A percentile compares a stretch with the other conserved stretches of the same genome.
phyloP scores from a whole-genome alignment of 2,888 invertebrate species.

The Melieria picta region DNA sequence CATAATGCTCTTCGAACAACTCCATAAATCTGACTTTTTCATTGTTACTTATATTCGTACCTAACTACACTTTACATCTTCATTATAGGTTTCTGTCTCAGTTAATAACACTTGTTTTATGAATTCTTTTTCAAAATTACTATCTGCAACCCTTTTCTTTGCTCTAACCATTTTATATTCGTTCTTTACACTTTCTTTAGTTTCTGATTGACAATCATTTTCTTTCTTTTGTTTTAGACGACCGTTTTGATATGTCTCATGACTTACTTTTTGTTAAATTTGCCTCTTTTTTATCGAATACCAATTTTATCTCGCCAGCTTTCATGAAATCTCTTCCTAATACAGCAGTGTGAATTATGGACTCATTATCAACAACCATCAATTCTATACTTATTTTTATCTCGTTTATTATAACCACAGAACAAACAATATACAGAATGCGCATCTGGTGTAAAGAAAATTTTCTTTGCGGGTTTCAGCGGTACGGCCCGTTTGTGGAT shows the following conservation, averaged over 20 bases:
- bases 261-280: neutral
- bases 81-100: neutral
- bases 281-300: neutral
- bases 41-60: neutral
- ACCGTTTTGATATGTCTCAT: neutral
- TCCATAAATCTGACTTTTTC: neutral
- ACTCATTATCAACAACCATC: neutral
- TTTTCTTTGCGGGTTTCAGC: too few relatives aligned
- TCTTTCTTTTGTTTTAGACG: neutral
- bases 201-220: neutral
- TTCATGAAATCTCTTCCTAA: neutral
- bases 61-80: neutral
- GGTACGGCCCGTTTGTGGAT: too few relatives aligned
- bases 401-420: too few relatives aligned
- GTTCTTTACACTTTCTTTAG: neutral
- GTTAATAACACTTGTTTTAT: neutral
- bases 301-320: neutral
- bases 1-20: neutral
- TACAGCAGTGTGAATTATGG: neutral
- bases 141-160: neutral
- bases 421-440: too few relatives aligned
- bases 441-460: too few relatives aligned
- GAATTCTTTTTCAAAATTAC: neutral
- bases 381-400: neutral
- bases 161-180: neutral